Base-by-base conservation (phyloP, 2,113 vertebrate genomes). In the Peucedramus taeniatus region DNA sequence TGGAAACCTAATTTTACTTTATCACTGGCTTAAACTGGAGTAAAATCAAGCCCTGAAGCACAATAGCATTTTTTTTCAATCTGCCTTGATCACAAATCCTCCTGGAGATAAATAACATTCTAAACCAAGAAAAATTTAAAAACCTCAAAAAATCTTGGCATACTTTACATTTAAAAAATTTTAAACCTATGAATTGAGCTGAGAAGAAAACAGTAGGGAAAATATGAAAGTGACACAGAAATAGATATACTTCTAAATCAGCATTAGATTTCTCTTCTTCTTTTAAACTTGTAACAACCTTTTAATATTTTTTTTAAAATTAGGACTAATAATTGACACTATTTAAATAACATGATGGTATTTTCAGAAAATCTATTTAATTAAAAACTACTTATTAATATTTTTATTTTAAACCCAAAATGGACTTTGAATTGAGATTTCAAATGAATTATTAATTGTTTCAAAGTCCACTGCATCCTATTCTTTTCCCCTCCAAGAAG, bases 21-120 rank as follows among this genome's bases (percentile, higher is more conserved):
- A 95, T 53, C n/a, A 70, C 28, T 86, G 71, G 82, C 68, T 75
- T 83, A 70, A 96, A 91, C 51, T 83, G 90, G 61, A 93, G 59
- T 63, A 83, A 78, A 93, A 90, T 74, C 82, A 83, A 94, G 82
- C 90, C 91, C 90, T 88, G 82, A 95, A 94, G 89, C 70, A 85
- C 45, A 84, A 84, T 1, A 70, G 72, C 54, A 57, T 50, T 56
- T 88, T 80, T n/a, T 66, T 19, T 8, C 19, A 61, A 16, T 61
- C 42, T 88, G 42, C 37, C 45, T 87, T 80, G 70, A 31, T 93
- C 77, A 89, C 18, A 91, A 45, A 79, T 76, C 53, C 63, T 94
- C 45, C 50, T 74, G 31, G 39, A 93, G 37, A 89, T 19, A 95
- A 83, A 54, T 30, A 88, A 53, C 37, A 89, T 7, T 56, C 23